Evolutionary conservation across 2,888 invertebrate genomes (phyloP).

Genomic region (Lasioglossum vierecki): DNA sequence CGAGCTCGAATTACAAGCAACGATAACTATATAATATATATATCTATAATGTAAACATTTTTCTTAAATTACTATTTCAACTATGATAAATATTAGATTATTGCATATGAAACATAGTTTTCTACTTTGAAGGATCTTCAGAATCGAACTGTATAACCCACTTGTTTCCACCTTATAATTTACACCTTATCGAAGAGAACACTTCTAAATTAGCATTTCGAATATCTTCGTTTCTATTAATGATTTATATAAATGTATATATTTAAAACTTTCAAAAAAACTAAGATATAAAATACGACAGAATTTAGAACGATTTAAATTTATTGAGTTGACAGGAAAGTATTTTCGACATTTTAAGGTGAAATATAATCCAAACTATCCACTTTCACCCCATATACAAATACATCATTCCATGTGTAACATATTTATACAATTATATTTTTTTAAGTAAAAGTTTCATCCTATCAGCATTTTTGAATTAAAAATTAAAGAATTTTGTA

Average conservation of each 20-base stretch:
- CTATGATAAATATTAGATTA: conserved; percentile 50
- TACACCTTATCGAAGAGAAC: neutral
- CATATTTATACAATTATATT: too few relatives aligned
- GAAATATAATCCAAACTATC: too few relatives aligned
- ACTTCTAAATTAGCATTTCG: neutral
- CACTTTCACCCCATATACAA: too few relatives aligned
- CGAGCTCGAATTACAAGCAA: conserved; percentile 38
- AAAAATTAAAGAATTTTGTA: too few relatives aligned
- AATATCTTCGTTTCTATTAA: neutral
- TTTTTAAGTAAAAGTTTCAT: too few relatives aligned
- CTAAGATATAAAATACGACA: too few relatives aligned
- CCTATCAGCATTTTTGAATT: too few relatives aligned
- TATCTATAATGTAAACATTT: conserved; percentile 36
- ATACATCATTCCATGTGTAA: too few relatives aligned
- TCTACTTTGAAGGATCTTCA: neutral
- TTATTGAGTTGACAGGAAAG: too few relatives aligned
- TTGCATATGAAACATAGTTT: neutral
- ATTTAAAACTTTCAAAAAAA: too few relatives aligned
- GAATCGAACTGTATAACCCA: neutral
- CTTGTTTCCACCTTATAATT: neutral
- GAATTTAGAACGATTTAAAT: too few relatives aligned
- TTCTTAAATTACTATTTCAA: conserved; percentile 34
- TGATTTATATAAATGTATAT: neutral
- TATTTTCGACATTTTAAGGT: too few relatives aligned
- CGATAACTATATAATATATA: conserved; percentile 9